A percentile compares a stretch with the other conserved stretches of the same genome.
phyloP scores from a whole-genome alignment of 1,140 invertebrate species.

The Epicauta chinensis region DNA sequence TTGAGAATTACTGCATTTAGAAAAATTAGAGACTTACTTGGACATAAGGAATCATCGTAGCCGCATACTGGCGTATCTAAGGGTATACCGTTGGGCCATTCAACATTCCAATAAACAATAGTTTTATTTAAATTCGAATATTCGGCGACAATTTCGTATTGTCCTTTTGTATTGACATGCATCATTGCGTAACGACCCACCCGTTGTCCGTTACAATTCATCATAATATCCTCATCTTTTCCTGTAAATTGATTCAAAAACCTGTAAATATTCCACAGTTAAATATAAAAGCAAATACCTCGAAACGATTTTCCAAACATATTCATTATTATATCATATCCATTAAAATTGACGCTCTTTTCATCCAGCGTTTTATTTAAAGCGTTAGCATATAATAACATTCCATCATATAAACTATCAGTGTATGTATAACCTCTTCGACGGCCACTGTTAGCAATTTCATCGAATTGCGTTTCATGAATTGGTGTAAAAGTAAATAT shows the following conservation, averaged over 20 bases:
- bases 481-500: slow-evolving; percentile 78
- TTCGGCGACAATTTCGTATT: slow-evolving; percentile 32
- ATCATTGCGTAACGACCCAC: slow-evolving; percentile 31
- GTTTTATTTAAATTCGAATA: slow-evolving; percentile 26
- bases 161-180: slow-evolving; percentile 24
- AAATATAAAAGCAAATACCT: too few species aligned
- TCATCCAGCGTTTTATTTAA: slow-evolving; percentile 72
- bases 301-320: slow-evolving; percentile 90
- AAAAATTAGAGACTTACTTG: slow-evolving; percentile 48
- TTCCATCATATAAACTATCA: slow-evolving; percentile 87
- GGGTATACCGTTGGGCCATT: slow-evolving; percentile 62
- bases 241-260: slow-evolving; percentile 7
- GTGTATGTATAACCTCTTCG: slow-evolving; percentile 30
- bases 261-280: too few species aligned
- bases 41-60: slow-evolving; percentile 85
- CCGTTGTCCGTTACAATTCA: slow-evolving; percentile 38
- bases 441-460: slow-evolving; percentile 10
- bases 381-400: slow-evolving; percentile 85
- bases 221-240: slow-evolving; percentile 21
- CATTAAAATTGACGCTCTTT: slow-evolving; percentile 40
- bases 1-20: not conserved
- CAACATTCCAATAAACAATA: slow-evolving; percentile 24
- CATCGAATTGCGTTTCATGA: slow-evolving; percentile 44
- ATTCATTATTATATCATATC: slow-evolving; percentile 62
- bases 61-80: slow-evolving; percentile 85